Evolutionary conservation across 2,797 vertebrate genomes (phyloP), one percentile per base, ranked within the genome.

Genomic region (Orientallactaga sibirica): DNA sequence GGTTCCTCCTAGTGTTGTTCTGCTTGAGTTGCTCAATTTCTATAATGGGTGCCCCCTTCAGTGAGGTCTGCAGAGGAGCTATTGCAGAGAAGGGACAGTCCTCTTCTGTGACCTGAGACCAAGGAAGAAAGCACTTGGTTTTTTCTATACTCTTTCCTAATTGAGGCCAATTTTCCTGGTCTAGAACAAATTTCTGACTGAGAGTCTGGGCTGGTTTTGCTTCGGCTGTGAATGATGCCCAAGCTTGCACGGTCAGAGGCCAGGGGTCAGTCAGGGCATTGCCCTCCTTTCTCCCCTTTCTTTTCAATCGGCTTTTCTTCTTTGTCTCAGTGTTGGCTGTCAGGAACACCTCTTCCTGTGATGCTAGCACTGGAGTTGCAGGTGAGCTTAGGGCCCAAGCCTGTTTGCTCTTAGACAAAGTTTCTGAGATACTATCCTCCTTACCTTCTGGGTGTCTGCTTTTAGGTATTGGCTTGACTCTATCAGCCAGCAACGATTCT

Each of bases 241-340:
- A 94, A 0, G 62, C 79, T 73, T 93, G 76, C 7, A 88, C 83
- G 11, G 83, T 84, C 22, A 86, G 61, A 83, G 92, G 85, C 85
- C 82, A 94, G 43, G 75, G 91, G 70, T 5, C 1, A 20, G 5
- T 33, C 20, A 37, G 75, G 48, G 11, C 33, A 74, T 24, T 29
- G n/a, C 41, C 73, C 55, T 62, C 22, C 43, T 86, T 95, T 93
- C 22, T 68, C 16, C 68, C 27, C 33, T 4, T 88, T 10, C 5
- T 71, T 27, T 27, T 70, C 14, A 0, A 5, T 68, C 22, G 68
- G 1, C 7, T 52, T 41, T 87, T 71, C 25, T 73, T 84, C 55
- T 9, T 64, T 78, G 6, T 67, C 48, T 15, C 14, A 18, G 15
- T 24, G 5, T 90, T 76, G 29, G 41, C 55, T 76, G 22, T 20